A percentile compares a stretch with the other conserved stretches of the same genome.
phyloP scores from a whole-genome alignment of 1,140 invertebrate species.

The Armadillidium nasatum region DNA sequence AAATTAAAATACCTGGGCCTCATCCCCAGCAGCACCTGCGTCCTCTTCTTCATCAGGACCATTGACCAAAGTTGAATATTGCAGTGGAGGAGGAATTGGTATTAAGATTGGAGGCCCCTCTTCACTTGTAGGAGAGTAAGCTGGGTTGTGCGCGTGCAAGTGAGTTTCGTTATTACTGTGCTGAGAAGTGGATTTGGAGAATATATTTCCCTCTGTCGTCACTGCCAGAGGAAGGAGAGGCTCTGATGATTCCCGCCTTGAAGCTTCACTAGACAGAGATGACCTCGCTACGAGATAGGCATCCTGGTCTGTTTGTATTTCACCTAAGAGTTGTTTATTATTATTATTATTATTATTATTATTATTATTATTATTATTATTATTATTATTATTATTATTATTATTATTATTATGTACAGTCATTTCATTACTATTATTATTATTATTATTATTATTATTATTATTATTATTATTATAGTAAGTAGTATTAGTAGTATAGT shows the following conservation, averaged over 20 bases:
- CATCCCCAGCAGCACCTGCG: neutral
- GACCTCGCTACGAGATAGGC: slow-evolving; percentile 33
- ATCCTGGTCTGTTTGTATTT: slow-evolving; percentile 21
- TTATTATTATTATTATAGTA: no score
- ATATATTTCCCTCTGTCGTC: slow-evolving; percentile 6
- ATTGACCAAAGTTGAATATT: slow-evolving; percentile 34
- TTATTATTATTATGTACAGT: no score
- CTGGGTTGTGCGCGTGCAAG: slow-evolving; percentile 36
- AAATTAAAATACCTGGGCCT: neutral
- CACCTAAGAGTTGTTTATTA: neutral
- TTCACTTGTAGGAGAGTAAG: slow-evolving; percentile 35
- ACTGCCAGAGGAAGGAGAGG: slow-evolving; percentile 25
- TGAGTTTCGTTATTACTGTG: neutral
- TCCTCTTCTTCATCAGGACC: slow-evolving; percentile 38
- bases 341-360: no score
- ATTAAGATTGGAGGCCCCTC: neutral
- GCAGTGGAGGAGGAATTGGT: slow-evolving; percentile 22
- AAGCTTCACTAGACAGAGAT: neutral
- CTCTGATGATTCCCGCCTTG: slow-evolving; percentile 30
- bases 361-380: no score
- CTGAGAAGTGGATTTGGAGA: slow-evolving; percentile 31
- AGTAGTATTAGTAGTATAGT: no score
- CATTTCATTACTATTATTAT: no score
- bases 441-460: no score
- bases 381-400: no score